phyloP scores from a whole-genome alignment of 2,888 invertebrate species.

The Melinaea marsaeus region DNA sequence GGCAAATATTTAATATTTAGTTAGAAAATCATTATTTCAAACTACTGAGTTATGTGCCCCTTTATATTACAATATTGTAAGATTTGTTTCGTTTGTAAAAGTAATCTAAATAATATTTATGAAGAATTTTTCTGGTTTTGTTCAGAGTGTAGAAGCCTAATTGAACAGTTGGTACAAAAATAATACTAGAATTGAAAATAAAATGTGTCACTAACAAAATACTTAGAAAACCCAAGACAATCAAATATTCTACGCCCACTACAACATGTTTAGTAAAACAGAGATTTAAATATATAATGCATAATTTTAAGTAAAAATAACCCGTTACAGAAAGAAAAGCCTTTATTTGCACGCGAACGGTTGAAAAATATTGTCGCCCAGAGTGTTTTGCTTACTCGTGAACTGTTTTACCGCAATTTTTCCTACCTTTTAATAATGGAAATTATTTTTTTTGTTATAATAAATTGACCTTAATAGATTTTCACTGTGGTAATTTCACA shows the following conservation, averaged over 20 bases:
- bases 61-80: no score
- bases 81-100: no score
- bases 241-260: not conserved
- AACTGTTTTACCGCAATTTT: constrained; percentile 2
- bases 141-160: no score
- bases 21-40: no score
- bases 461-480: not conserved
- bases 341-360: constrained; percentile 5
- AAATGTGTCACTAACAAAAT: not conserved
- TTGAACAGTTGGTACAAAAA: no score
- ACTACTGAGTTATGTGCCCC: no score
- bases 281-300: constrained; percentile 4
- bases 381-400: constrained; percentile 5
- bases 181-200: not conserved
- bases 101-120: no score
- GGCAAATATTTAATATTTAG: not conserved
- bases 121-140: no score
- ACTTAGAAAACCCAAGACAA: not conserved
- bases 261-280: not conserved
- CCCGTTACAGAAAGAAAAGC: not conserved
- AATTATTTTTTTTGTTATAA: not conserved
- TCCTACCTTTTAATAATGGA: not conserved
- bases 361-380: constrained; percentile 1
- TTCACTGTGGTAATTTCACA: not conserved
- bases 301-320: constrained; percentile 5